Evolutionary conservation across 2,888 invertebrate species (phyloP).

Genomic region (Escarpia spicata): DNA sequence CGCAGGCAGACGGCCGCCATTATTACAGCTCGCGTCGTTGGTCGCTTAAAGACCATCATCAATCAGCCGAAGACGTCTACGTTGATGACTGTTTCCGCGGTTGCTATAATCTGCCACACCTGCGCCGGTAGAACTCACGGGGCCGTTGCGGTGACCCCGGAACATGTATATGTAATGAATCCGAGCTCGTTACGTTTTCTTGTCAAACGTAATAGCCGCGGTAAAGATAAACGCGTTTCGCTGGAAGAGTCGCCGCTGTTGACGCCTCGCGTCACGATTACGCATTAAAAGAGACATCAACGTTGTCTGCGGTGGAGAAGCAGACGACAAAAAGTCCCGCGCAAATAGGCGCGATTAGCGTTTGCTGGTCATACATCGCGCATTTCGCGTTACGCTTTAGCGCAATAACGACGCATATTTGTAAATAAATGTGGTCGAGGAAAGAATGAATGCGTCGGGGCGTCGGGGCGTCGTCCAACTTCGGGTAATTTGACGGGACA

Average conservation of each 20-base stretch:
- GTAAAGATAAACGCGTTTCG: slow-evolving; percentile 5
- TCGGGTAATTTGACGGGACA: background rate
- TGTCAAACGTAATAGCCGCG: background rate
- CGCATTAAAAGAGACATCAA: slow-evolving; percentile 16
- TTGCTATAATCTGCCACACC: background rate
- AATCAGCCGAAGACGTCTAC: background rate
- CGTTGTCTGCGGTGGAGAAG: background rate
- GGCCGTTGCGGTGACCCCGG: slow-evolving; percentile 24
- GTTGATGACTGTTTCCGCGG: background rate
- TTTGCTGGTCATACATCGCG: background rate
- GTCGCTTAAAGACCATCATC: background rate
- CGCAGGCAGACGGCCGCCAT: background rate
- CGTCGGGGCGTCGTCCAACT: slow-evolving; percentile 3
- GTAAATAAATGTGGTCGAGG: background rate
- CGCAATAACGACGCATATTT: background rate
- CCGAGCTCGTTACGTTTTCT: slow-evolving; percentile 13
- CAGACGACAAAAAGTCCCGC: background rate
- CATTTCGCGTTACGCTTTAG: background rate
- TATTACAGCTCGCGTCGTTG: background rate
- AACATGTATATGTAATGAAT: background rate
- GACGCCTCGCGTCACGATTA: background rate
- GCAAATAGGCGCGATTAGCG: background rate
- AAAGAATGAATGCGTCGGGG: background rate
- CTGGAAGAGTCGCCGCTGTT: background rate
- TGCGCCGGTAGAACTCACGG: slow-evolving; percentile 18